Percentiles rank a stretch among this genome's conserved stretches.
Evolutionary conservation across 2,797 vertebrate species (phyloP).

Genomic region (Siniperca undulata): DNA sequence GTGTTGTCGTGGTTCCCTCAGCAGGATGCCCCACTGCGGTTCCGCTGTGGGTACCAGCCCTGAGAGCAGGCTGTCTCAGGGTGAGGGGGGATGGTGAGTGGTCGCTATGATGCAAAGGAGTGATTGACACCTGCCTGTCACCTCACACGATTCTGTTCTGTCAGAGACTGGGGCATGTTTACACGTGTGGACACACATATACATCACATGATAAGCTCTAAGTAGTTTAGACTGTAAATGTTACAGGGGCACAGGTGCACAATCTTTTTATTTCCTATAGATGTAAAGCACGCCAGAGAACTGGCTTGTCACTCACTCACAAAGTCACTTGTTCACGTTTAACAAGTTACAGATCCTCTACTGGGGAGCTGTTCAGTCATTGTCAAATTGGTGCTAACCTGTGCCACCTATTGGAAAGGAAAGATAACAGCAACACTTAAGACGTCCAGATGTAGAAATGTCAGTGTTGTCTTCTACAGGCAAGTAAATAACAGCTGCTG

Average conservation of each 20-base stretch:
- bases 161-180: conserved; percentile 73
- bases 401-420: conserved; percentile 17
- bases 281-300: conserved; percentile 8
- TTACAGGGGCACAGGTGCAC: conserved; percentile 12
- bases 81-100: conserved; percentile 84
- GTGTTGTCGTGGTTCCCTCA: conserved; percentile 84
- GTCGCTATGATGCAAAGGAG: conserved; percentile 55
- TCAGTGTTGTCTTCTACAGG: neutral
- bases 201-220: conserved; percentile 9
- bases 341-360: conserved; percentile 12
- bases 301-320: conserved; percentile 52
- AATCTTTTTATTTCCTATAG: neutral
- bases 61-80: conserved; percentile 79
- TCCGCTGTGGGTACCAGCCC: conserved; percentile 87
- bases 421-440: neutral
- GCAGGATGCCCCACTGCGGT: conserved; percentile 85
- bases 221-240: conserved; percentile 13
- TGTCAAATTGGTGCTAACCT: conserved; percentile 9
- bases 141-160: conserved; percentile 60
- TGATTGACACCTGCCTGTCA: conserved; percentile 78
- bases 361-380: conserved; percentile 24
- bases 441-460: neutral
- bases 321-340: conserved; percentile 41
- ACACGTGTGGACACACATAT: conserved; percentile 68
- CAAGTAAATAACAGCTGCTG: conserved; percentile 3